phyloP scores from a whole-genome alignment of 2,888 invertebrate species.

The Pseudococcus viburni region DNA sequence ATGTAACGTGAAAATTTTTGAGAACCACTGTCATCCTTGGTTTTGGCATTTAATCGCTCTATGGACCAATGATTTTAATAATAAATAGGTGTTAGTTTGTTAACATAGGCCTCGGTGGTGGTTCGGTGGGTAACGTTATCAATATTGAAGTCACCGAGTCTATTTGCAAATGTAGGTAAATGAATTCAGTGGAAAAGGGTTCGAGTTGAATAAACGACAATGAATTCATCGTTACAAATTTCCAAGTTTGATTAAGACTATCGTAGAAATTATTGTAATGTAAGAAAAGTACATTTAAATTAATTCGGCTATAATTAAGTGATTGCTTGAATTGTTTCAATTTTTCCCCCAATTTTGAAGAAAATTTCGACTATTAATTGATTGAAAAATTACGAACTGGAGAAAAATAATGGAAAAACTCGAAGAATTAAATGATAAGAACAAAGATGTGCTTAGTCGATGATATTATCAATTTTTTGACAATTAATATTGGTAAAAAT shows the following conservation, averaged over 20 bases:
- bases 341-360: no score
- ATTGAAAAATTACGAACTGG: no score
- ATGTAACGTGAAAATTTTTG: background rate
- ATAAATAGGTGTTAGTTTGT: slow-evolving; percentile 13
- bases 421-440: no score
- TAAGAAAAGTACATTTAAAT: no score
- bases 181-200: background rate
- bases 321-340: no score
- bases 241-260: background rate
- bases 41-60: background rate
- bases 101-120: background rate
- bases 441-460: no score
- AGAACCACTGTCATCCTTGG: slow-evolving; percentile 13
- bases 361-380: no score
- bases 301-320: no score
- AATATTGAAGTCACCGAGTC: background rate
- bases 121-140: background rate
- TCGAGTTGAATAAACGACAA: background rate
- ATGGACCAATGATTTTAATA: background rate
- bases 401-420: no score
- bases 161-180: background rate
- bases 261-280: no score
- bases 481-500: no score
- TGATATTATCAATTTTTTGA: no score
- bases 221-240: background rate